These are phyloP conservation scores for Chromobotia macracanthus DNA, from an alignment of 2,797 vertebrate genomes.

Conservation along the genomic window DNA sequence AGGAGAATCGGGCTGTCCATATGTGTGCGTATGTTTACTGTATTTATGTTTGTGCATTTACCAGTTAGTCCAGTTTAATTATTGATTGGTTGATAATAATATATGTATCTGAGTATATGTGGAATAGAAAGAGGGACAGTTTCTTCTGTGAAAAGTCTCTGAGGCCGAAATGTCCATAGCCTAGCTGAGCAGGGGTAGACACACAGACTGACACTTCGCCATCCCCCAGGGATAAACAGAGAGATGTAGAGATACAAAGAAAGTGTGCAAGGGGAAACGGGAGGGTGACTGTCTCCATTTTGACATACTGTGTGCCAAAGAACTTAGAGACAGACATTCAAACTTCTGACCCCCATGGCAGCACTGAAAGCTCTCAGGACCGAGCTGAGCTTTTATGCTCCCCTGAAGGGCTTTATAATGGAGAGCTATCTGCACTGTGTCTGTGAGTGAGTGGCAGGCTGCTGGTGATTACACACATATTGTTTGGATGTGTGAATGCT, in stretches of 20 bases:
- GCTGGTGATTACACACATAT: constrained; percentile 55
- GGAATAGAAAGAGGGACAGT: not conserved
- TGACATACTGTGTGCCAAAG: constrained; percentile 26
- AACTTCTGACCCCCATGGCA: constrained; percentile 36
- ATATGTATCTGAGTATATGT: not conserved
- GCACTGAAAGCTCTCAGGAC: constrained; percentile 33
- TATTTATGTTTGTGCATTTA: not conserved
- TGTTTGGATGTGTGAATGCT: constrained; percentile 54
- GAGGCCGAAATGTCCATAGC: constrained; percentile 24
- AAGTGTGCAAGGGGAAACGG: constrained; percentile 5
- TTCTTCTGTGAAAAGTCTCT: not conserved
- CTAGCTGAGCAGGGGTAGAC: constrained; percentile 10
- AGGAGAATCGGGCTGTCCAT: constrained; percentile 11
- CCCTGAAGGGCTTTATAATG: constrained; percentile 33
- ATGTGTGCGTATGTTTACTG: constrained; percentile 5
- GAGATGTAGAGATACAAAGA: constrained; percentile 10
- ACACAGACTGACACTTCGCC: constrained; percentile 48
- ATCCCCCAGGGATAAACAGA: constrained; percentile 45
- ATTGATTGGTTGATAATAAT: not conserved
- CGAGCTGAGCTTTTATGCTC: constrained; percentile 21
- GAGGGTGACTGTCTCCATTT: constrained; percentile 34
- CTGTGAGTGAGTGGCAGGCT: constrained; percentile 53
- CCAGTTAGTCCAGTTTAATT: not conserved
- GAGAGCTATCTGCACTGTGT: constrained; percentile 23
- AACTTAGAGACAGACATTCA: constrained; percentile 38